Evolutionary conservation across 2,113 vertebrate genomes (phyloP), one percentile per base, ranked within the genome.

Genomic region (Tupaia chinensis): DNA sequence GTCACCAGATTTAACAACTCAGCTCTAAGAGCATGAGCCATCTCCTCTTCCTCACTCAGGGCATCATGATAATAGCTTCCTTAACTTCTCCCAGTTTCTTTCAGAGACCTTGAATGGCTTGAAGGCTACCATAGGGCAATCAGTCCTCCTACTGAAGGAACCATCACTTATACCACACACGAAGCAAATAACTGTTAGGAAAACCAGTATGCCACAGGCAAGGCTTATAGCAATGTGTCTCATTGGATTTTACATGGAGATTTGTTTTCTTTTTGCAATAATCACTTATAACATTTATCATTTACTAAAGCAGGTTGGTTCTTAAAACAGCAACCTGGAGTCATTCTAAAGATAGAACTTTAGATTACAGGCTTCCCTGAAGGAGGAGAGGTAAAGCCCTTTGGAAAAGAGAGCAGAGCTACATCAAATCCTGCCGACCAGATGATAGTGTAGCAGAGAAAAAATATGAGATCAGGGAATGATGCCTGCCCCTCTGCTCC

Each of bases 271-370:
- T 94, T 91, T 85, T 72, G 20, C 3, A 53, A 32, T 54, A 96
- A 91, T 93, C 77, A 83, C 65, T 83, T 86, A 93, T 25, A 96
- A 65, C 29, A 85, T 74, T n/a, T 81, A 76, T 66, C 32, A 84
- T 87, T 91, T 93, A 81, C 29, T 7, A 20, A 17, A 89, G 44
- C 56, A 81, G 56, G n/a, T 22, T 95, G 70, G 17, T 74, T 29
- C 70, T 91, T 74, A 56, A 84, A 77, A 61, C 23, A 94, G 32
- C 17, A 74, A 22, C 82, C 76, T 77, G 70, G 56, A 89, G 5
- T 95, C 74, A 92, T 76, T 81, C 25, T 91, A 93, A 96, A 92
- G 79, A 94, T 7, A 78, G 68, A 90, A 91, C 10, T 93, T 88
- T 69, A 87, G 58, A 87, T 73, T 19, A 22, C 54, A 90, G 72